These are phyloP conservation scores for Scaptomyza polygonia DNA, from an alignment of 2,888 invertebrate genomes.

Conservation along the genomic window DNA sequence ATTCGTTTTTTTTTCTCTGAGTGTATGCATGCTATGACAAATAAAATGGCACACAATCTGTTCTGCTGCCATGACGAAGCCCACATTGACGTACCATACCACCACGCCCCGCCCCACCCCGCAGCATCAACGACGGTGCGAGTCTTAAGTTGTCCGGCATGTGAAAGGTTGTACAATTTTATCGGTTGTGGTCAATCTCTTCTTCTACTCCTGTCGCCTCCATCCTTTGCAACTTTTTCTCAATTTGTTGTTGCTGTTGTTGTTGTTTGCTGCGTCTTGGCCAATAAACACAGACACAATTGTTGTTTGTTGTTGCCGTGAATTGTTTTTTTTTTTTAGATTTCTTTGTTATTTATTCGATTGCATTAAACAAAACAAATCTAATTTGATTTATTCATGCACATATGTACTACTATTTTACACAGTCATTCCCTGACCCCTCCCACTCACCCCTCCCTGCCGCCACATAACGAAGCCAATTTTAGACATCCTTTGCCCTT, in stretches of 20 bases:
- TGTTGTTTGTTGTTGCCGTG: constrained; percentile 40
- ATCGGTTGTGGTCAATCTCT: constrained; percentile 46
- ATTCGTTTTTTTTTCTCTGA: background rate
- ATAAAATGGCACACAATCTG: constrained; percentile 45
- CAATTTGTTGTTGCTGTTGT: background rate
- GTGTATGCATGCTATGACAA: constrained; percentile 47
- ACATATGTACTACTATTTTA: background rate
- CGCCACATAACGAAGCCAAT: background rate
- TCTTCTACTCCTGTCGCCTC: constrained; percentile 6
- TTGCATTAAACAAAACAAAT: constrained; percentile 67
- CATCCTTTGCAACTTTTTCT: background rate
- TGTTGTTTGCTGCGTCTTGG: constrained; percentile 17
- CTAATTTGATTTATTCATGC: constrained; percentile 72
- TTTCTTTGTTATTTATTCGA: constrained; percentile 67
- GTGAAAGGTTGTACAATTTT: constrained; percentile 59
- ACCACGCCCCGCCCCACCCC: background rate
- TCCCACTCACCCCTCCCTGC: background rate
- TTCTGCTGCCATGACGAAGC: constrained; percentile 25
- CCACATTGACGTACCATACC: background rate
- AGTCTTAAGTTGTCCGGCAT: constrained; percentile 61
- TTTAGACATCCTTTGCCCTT: background rate
- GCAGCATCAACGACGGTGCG: background rate
- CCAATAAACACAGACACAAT: constrained; percentile 7
- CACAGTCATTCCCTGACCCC: constrained; percentile 18
- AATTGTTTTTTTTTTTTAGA: constrained; percentile 62